phyloP scores from a whole-genome alignment of 2,888 invertebrate genomes.

The Pelosia muscerda region DNA sequence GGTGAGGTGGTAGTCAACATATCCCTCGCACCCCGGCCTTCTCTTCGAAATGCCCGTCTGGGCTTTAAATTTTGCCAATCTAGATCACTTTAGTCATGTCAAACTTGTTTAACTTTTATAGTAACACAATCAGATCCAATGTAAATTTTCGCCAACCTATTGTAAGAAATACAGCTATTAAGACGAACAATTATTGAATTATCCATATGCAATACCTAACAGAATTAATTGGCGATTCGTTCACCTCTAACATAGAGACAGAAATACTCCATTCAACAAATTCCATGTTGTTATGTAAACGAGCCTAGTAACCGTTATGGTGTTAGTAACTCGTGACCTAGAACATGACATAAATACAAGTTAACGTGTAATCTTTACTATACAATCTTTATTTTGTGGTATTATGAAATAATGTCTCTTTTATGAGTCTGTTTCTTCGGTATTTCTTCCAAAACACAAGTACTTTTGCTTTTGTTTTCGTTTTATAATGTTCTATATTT shows the following conservation, averaged over 20 bases:
- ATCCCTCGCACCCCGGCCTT: too few species aligned
- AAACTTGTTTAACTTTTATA: not conserved
- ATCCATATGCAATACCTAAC: constrained; percentile 10
- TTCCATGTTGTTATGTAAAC: constrained; percentile 18
- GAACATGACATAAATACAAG: constrained; percentile 21
- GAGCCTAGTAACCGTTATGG: constrained; percentile 25
- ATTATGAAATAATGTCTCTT: not conserved
- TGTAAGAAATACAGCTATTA: not conserved
- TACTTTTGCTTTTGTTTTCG: too few species aligned
- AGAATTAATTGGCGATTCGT: constrained; percentile 8
- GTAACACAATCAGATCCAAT: not conserved
- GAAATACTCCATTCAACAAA: constrained; percentile 11
- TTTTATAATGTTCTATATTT: too few species aligned
- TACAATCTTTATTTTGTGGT: not conserved
- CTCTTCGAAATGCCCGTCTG: too few species aligned
- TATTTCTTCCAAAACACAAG: too few species aligned
- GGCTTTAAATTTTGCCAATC: too few species aligned
- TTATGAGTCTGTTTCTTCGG: not conserved
- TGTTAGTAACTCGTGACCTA: constrained; percentile 35
- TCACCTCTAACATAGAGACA: constrained; percentile 11
- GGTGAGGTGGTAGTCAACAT: too few species aligned
- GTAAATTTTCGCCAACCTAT: not conserved
- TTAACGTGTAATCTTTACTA: not conserved
- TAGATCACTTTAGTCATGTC: not conserved
- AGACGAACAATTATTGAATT: constrained; percentile 5